Evolutionary conservation across 2,113 vertebrate genomes (phyloP).

Genomic region (Oryzias javanicus): DNA sequence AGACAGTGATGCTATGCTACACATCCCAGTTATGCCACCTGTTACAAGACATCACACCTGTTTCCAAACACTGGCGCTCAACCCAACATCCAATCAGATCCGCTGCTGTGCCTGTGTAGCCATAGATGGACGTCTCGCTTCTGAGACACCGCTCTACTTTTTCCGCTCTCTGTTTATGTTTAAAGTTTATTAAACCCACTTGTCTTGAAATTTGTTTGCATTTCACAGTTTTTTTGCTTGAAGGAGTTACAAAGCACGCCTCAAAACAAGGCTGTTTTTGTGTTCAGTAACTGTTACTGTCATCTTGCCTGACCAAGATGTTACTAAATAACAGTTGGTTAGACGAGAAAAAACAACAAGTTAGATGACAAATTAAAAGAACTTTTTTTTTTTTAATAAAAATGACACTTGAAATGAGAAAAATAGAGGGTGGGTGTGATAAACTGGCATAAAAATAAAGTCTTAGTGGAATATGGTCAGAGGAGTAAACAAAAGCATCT

Average conservation of each 20-base stretch:
- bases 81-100: slow-evolving; percentile 69
- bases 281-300: background rate
- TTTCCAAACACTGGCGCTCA: slow-evolving; percentile 68
- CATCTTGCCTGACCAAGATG: no score
- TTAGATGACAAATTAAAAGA: slow-evolving; percentile 29
- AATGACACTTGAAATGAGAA: slow-evolving; percentile 1
- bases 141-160: slow-evolving; percentile 10
- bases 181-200: slow-evolving; percentile 22
- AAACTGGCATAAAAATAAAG: background rate
- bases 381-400: slow-evolving; percentile 28
- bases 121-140: slow-evolving; percentile 74
- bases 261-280: slow-evolving; percentile 27
- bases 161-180: slow-evolving; percentile 35
- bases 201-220: slow-evolving; percentile 15
- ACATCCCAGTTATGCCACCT: slow-evolving; percentile 80
- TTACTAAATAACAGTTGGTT: slow-evolving; percentile 6
- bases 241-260: slow-evolving; percentile 2
- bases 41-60: slow-evolving; percentile 79
- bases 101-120: slow-evolving; percentile 56
- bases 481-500: slow-evolving; percentile 24
- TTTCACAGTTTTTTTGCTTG: background rate
- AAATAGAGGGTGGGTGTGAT: slow-evolving; percentile 11
- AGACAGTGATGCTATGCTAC: slow-evolving; percentile 74
- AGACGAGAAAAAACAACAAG: slow-evolving; percentile 18
- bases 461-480: slow-evolving; percentile 50